Conservation (phyloP, 2,888 invertebrate genomes). For the Drosophila subsilvestris region DNA sequence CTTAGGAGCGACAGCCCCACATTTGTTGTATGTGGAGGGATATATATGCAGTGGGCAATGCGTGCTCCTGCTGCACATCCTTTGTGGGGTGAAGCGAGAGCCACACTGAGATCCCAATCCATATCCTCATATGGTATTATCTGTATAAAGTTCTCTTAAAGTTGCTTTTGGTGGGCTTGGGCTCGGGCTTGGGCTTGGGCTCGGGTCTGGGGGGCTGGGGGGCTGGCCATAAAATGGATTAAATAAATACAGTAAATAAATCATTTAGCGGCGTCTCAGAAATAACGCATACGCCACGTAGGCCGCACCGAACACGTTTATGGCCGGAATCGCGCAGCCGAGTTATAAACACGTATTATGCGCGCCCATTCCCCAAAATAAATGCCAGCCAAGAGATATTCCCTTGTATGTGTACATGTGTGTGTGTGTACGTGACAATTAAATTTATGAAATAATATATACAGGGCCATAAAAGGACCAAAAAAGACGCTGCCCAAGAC, state of each 20-base stretch:
- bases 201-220: background rate
- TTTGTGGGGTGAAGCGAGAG: too few relatives aligned
- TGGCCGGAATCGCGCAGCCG: slow-evolving; percentile 46
- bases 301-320: slow-evolving; percentile 49
- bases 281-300: slow-evolving; percentile 60
- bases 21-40: too few relatives aligned
- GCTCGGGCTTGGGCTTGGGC: background rate
- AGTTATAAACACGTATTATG: slow-evolving; percentile 74
- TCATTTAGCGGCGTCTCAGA: slow-evolving; percentile 61
- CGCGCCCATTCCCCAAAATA: slow-evolving; percentile 8
- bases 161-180: background rate
- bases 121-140: background rate
- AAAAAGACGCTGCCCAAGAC: slow-evolving; percentile 5
- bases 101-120: too few relatives aligned
- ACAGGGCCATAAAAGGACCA: slow-evolving; percentile 12
- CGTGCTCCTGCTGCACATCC: too few relatives aligned
- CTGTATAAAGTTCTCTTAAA: background rate
- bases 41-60: too few relatives aligned
- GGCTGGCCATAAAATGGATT: slow-evolving; percentile 60
- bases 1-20: slow-evolving; percentile 37
- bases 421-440: slow-evolving; percentile 71
- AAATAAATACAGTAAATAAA: slow-evolving; percentile 71
- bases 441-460: slow-evolving; percentile 67
- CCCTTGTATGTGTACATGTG: slow-evolving; percentile 28
- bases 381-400: slow-evolving; percentile 6